A percentile compares a stretch with the other conserved stretches of the same genome.
Conservation (phyloP, 2,888 invertebrate species). For the Hydropsyche betteni region DNA sequence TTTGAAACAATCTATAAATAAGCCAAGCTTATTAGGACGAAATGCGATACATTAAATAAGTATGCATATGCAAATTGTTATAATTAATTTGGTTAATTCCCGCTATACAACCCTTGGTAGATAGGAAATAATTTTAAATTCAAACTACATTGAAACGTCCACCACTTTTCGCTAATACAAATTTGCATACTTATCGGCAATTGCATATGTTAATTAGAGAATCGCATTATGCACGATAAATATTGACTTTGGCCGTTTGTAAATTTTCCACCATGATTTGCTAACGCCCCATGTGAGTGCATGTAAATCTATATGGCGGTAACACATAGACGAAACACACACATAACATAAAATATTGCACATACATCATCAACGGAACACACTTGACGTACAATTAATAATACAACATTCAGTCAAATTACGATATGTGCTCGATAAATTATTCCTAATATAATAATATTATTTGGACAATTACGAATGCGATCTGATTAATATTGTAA, state of each 20-base stretch:
- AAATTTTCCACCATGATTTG: slow-evolving; percentile 29
- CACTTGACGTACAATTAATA: background rate
- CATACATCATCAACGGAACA: background rate
- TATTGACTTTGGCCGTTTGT: slow-evolving; percentile 28
- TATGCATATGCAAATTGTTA: too few species aligned
- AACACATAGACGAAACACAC: background rate
- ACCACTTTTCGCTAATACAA: slow-evolving; percentile 32
- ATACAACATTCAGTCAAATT: background rate
- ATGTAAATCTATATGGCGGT: too few species aligned
- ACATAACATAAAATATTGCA: background rate
- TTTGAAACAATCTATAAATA: too few species aligned
- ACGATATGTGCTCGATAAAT: background rate
- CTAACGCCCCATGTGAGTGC: background rate
- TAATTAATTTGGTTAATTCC: too few species aligned
- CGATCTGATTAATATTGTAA: too few species aligned
- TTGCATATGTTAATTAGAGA: slow-evolving; percentile 44
- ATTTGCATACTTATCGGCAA: slow-evolving; percentile 38
- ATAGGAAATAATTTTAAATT: background rate
- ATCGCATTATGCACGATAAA: slow-evolving; percentile 37
- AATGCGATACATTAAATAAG: too few species aligned
- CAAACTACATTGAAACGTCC: slow-evolving; percentile 12
- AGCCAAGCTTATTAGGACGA: too few species aligned
- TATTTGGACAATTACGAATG: too few species aligned
- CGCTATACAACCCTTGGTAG: too few species aligned
- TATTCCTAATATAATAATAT: slow-evolving; percentile 3